Base-by-base conservation (phyloP, 2,888 invertebrate genomes). In the Melanostoma scalare region DNA sequence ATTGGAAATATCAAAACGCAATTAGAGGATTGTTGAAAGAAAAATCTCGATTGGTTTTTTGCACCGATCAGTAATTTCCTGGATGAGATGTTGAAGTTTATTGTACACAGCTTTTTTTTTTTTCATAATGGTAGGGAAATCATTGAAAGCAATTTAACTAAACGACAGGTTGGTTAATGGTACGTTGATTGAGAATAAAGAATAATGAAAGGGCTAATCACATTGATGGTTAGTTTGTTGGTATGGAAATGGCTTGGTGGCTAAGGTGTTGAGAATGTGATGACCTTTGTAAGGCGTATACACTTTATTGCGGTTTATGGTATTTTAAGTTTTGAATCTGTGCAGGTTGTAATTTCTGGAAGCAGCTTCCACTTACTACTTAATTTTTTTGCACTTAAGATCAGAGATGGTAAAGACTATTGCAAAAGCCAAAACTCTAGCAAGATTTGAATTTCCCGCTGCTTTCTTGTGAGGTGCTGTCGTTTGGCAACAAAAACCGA, bases 111-210 rank as follows among this genome's bases (percentile, higher is more conserved):
- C 50, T 4, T 46, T 46, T 42, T 42, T 46, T 48, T 42, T 42
- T 61, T 50, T 63, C 5, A 30, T 36, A n/a, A 63, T 63, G 30
- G 40, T 38, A 63, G 30, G 50, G 4, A 10, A 46, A 35, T 38
- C 44, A 42, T 68, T 74, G 33, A 9, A 46, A 69, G 44, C 73
- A 73, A 77, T 82, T 77, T 69, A 69, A 68, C 73, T 78, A 73
- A 82, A 73, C 63, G 69, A 68, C 56, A 20, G 20, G 44, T 73
- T 77, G 82, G 73, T 77, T 82, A 69, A 82, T 74, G 58, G 53
- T 61, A 36, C 53, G 73, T 82, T 69, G 63, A 78, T 82, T 78
- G 53, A 40, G 6, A 63, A 58, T 46, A 74, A 53, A 44, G 56
- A 58, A 55, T 52, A 55, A 3, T 9, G 63, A 46, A 10, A 46